Evolutionary conservation across 37 sponge, comb jelly and placozoan genomes (phyloP).

Genomic region (Mnemiopsis leidyi): DNA sequence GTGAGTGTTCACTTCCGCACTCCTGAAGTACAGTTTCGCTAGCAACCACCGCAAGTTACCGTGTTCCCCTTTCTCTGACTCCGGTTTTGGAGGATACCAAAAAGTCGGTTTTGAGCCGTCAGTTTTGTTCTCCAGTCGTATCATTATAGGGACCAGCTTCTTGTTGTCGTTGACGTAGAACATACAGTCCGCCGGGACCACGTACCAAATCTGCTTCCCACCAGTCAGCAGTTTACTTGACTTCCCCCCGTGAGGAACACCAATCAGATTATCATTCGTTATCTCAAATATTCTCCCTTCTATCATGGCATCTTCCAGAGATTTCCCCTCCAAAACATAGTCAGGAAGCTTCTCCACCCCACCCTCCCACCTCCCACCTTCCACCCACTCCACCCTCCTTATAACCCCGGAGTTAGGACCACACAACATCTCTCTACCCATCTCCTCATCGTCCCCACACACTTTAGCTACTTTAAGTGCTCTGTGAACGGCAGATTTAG

Average conservation of each 20-base stretch:
- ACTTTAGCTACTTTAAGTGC: not conserved
- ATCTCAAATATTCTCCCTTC: not conserved
- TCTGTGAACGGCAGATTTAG: not conserved
- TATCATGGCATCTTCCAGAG: not conserved
- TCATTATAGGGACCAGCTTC: not conserved
- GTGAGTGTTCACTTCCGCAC: not conserved
- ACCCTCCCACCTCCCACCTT: not conserved
- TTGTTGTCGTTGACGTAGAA: not conserved
- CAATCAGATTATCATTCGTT: not conserved
- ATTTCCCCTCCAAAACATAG: not conserved
- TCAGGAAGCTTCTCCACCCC: not conserved
- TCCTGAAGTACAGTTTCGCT: conserved; percentile 8
- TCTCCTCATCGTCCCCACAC: not conserved
- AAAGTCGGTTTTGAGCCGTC: not conserved
- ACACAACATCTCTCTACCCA: conserved; percentile 25
- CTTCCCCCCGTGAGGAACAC: not conserved
- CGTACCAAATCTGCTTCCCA: not conserved
- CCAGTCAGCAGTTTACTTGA: not conserved
- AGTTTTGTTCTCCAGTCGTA: not conserved
- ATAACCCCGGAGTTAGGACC: not conserved
- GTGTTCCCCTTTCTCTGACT: not conserved
- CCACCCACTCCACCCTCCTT: not conserved
- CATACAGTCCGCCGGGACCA: not conserved
- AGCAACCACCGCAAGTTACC: conserved; percentile 15
- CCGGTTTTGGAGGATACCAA: conserved; percentile 7